phyloP scores from a whole-genome alignment of 2,797 vertebrate genomes.

The Mus minutoides region DNA sequence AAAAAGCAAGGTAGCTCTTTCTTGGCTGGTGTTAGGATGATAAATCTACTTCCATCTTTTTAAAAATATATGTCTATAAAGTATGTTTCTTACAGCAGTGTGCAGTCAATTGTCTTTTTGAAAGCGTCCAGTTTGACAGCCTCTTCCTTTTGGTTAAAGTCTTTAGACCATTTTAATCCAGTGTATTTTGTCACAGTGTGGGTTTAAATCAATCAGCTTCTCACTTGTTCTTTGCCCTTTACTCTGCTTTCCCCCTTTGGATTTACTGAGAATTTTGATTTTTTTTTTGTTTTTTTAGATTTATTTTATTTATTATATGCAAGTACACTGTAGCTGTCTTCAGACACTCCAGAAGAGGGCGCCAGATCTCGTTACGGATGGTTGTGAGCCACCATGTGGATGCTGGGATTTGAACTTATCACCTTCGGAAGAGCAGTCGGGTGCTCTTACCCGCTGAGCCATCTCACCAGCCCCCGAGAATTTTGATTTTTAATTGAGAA shows the following conservation, averaged over 20 bases:
- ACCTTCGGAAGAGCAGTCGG: no score
- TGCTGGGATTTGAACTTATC: no score
- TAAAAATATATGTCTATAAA: not conserved
- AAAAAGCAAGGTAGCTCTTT: not conserved
- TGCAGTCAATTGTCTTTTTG: not conserved
- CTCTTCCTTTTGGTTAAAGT: conserved; percentile 28
- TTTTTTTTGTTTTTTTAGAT: no score
- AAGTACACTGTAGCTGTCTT: no score
- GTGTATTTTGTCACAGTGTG: not conserved
- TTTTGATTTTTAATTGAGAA: not conserved
- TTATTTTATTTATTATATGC: no score
- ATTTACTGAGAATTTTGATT: conserved; percentile 19
- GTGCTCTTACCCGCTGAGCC: no score
- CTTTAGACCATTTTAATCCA: conserved; percentile 14
- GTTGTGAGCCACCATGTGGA: no score
- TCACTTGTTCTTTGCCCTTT: conserved; percentile 20
- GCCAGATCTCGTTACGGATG: no score
- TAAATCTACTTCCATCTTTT: not conserved
- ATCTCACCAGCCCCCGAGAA: no score
- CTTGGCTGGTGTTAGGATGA: not conserved
- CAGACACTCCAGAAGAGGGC: no score
- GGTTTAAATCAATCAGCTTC: not conserved
- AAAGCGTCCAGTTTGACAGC: not conserved
- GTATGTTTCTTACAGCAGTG: not conserved
- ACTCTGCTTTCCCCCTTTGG: not conserved